These are phyloP conservation scores for Cololabis saira DNA, from an alignment of 2,113 vertebrate species.

Conservation along the genomic window DNA sequence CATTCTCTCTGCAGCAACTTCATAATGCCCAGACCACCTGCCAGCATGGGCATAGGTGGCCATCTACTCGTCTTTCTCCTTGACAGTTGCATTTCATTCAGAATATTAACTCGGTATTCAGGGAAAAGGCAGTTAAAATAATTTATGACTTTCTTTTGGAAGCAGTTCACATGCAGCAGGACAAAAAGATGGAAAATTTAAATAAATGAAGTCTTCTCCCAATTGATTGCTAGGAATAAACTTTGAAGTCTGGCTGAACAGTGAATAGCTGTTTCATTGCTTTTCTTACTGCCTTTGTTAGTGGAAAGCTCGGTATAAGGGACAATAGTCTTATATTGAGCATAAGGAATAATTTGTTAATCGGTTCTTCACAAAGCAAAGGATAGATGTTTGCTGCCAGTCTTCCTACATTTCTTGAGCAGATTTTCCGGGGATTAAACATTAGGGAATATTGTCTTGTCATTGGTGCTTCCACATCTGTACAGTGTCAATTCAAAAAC, in stretches of 20 bases:
- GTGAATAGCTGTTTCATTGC: slow-evolving; percentile 64
- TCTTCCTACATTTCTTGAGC: slow-evolving; percentile 53
- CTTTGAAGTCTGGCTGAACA: slow-evolving; percentile 70
- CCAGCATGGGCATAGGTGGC: slow-evolving; percentile 43
- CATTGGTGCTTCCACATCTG: slow-evolving; percentile 57
- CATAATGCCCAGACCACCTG: slow-evolving; percentile 53
- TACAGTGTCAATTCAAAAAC: slow-evolving; percentile 53
- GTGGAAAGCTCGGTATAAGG: slow-evolving; percentile 54
- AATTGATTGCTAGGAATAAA: slow-evolving; percentile 54
- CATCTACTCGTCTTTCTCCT: slow-evolving; percentile 57
- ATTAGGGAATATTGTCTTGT: slow-evolving; percentile 68
- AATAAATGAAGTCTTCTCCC: slow-evolving; percentile 44
- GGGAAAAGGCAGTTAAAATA: slow-evolving; percentile 50
- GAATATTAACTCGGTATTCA: slow-evolving; percentile 57
- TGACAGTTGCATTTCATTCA: slow-evolving; percentile 54
- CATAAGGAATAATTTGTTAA: slow-evolving; percentile 60
- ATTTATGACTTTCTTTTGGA: slow-evolving; percentile 52
- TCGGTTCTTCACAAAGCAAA: slow-evolving; percentile 56
- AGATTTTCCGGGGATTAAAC: slow-evolving; percentile 76
- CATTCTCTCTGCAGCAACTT: slow-evolving; percentile 56
- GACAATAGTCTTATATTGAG: slow-evolving; percentile 70
- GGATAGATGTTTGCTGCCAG: slow-evolving; percentile 58
- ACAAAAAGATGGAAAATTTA: slow-evolving; percentile 45
- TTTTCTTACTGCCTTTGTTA: slow-evolving; percentile 63
- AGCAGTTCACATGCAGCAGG: slow-evolving; percentile 39